Evolutionary conservation across 1,140 invertebrate genomes (phyloP), one percentile per base, ranked within the genome.

Genomic region (Batillaria attramentaria): DNA sequence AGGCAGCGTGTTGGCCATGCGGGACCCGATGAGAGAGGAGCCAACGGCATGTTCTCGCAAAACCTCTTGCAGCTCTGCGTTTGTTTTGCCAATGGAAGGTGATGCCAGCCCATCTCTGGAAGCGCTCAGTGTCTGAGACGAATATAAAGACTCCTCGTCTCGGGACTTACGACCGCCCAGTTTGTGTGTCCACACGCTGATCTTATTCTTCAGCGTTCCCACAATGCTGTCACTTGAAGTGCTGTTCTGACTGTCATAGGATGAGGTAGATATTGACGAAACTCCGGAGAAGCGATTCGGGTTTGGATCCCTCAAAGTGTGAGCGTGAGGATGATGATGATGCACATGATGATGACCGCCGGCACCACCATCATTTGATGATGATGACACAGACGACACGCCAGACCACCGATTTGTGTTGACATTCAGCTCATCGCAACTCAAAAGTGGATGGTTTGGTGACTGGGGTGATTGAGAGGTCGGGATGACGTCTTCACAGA

Each of bases 261-360:
- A 87, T 62, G 86, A 87, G 16, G 83, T 79, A 6, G 84, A 86
- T 6, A 85, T 41, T 33, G 80, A 83, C n/a, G 86, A 87, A n/a
- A 81, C 75, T 50, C 82, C 81, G 37, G 86, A 87, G 66, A 84
- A 73, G 16, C 84, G 73, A 60, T 85, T 84, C 4, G 50, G 77
- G 68, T 70, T 75, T 1, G n/a, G 31, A 0, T 65, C 57, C 2
- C 37, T 3, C n/a, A 16, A 31, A 31, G 6, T 31, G 8, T 62
- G 57, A 62, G 8, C 57, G 10, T 62, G 57, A 3, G 35, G 57
- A 3, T 20, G 73, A n/a, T 10, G 8, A 5, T 4, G 57, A 28
- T 60, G 57, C 20, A 13, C 6, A 28, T 60, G 57, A 24, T 10
- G 24, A 5, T n/a, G 8, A 24, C 8, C 57, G 24, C 8, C 28